phyloP scores from a whole-genome alignment of 2,888 invertebrate genomes.

The Thumatha senex region DNA sequence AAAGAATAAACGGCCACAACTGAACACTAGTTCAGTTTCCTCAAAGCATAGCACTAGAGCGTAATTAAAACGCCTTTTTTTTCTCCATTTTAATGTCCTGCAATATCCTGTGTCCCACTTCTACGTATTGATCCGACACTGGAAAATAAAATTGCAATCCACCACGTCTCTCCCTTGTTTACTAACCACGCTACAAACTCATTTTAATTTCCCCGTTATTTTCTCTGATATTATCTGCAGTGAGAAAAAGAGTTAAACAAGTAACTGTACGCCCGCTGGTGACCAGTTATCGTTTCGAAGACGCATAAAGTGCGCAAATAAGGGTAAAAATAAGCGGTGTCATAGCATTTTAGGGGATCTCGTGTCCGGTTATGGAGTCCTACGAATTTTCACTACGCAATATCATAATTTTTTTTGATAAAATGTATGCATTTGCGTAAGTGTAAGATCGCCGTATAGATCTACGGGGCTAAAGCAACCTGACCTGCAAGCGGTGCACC shows the following conservation, averaged over 20 bases:
- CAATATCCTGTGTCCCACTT: constrained; percentile 69
- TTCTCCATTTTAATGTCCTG: constrained; percentile 58
- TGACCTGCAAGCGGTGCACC: too few species aligned
- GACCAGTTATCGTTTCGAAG: constrained; percentile 26
- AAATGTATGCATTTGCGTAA: too few species aligned
- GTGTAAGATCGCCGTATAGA: too few species aligned
- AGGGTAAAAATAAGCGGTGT: too few species aligned
- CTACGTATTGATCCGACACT: constrained; percentile 61
- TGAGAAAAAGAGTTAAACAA: constrained; percentile 49
- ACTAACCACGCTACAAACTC: constrained; percentile 55
- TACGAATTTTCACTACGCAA: too few species aligned
- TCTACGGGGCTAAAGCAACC: too few species aligned
- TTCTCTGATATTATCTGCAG: constrained; percentile 57
- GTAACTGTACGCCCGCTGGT: constrained; percentile 48
- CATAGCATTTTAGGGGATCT: too few species aligned
- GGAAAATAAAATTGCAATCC: constrained; percentile 55
- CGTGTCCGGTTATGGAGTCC: too few species aligned
- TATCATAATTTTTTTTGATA: too few species aligned
- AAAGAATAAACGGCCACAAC: constrained; percentile 13
- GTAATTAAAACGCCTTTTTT: constrained; percentile 64
- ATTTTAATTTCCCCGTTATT: constrained; percentile 70
- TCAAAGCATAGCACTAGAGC: constrained; percentile 43
- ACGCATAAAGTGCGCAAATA: not conserved
- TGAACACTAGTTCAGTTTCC: constrained; percentile 30
- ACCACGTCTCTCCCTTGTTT: constrained; percentile 52